Percentiles rank a stretch among this genome's conserved stretches.
Conservation (phyloP, 2,888 invertebrate genomes). For the Calliopum simillimum region DNA sequence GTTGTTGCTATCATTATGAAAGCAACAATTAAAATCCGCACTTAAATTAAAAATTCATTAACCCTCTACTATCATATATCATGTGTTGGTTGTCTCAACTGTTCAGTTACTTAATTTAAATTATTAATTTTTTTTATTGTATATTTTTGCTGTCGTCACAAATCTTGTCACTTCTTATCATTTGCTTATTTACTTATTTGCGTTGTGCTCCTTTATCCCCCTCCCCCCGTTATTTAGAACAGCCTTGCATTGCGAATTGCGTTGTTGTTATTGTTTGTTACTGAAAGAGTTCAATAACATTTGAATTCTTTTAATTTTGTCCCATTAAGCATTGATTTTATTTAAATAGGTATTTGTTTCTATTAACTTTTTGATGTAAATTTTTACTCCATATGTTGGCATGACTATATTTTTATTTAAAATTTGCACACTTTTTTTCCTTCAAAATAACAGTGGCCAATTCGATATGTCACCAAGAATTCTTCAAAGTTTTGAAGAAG, state of each 20-base stretch:
- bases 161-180: not conserved
- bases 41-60: constrained; percentile 9
- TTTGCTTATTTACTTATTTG: not conserved
- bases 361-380: too few relatives aligned
- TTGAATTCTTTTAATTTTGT: constrained; percentile 12
- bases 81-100: constrained; percentile 35
- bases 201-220: constrained; percentile 22
- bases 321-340: constrained; percentile 10
- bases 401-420: too few relatives aligned
- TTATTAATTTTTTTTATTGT: not conserved
- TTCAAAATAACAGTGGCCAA: too few relatives aligned
- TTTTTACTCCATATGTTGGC: too few relatives aligned
- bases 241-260: not conserved
- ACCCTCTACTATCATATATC: constrained; percentile 32
- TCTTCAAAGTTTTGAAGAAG: too few relatives aligned
- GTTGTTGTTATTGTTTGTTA: constrained; percentile 16
- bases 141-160: not conserved
- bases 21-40: constrained; percentile 41
- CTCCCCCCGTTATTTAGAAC: too few relatives aligned
- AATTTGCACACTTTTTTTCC: too few relatives aligned
- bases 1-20: too few relatives aligned
- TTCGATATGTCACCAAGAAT: too few relatives aligned
- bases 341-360: too few relatives aligned
- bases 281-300: constrained; percentile 13
- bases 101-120: constrained; percentile 32